A percentile compares a stretch with the other conserved stretches of the same genome.
Evolutionary conservation across 2,797 vertebrate species (phyloP).

Genomic region (Alouatta caraya): DNA sequence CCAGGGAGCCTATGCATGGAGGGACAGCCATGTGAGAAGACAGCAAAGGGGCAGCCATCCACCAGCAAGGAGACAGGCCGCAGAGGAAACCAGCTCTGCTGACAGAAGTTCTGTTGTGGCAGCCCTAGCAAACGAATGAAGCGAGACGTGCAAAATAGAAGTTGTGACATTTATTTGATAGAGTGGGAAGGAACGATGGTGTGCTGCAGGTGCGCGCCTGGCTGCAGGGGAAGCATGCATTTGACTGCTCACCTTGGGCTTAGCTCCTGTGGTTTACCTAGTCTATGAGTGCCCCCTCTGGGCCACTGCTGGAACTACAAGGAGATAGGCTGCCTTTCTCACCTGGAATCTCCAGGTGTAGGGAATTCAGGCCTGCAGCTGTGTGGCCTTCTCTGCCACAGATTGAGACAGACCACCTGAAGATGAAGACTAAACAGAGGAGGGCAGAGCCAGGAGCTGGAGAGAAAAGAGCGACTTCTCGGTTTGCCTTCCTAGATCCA

Average conservation of each 20-base stretch:
- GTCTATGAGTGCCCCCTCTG: background rate
- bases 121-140: background rate
- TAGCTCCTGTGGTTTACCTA: background rate
- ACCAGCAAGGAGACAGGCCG: background rate
- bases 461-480: background rate
- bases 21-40: background rate
- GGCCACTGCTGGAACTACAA: background rate
- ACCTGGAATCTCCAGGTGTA: background rate
- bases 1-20: background rate
- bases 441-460: background rate
- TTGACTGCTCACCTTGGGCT: fast-evolving
- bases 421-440: background rate
- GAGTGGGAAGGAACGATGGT: background rate
- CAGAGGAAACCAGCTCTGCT: background rate
- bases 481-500: background rate
- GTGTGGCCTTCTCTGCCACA: background rate
- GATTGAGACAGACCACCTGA: background rate
- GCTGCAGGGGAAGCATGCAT: background rate
- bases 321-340: background rate
- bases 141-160: background rate
- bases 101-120: background rate
- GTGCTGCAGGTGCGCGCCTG: background rate
- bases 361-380: background rate
- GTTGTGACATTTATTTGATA: no score
- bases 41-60: background rate